Evolutionary conservation across 1,140 invertebrate species (phyloP), one percentile per base, ranked within the genome.

Genomic region (Orchesella cincta): DNA sequence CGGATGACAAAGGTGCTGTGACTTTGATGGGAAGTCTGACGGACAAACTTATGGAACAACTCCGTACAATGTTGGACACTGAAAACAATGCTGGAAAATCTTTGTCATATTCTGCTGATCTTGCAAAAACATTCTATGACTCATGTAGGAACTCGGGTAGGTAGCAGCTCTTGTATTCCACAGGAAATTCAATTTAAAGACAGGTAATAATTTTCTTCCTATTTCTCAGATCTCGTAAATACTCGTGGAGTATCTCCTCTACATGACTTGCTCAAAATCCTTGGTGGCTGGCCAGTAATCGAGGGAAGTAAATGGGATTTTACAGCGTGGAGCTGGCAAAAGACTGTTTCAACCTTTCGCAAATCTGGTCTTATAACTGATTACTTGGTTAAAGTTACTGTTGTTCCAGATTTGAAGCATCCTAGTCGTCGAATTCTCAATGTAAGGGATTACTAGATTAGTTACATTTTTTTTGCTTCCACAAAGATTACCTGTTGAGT

Each of bases 221-320:
- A 31, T 31, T 31, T 67, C n/a, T 5, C 31, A 67, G 62, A 67
- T 31, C 62, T 29, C 31, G 29, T 67, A 29, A 64, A 76, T 18
- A 16, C 71, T 5, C 31, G 81, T 1, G 82, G 81, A 8, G 81
- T 83, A 14, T 71, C 78, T 16, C 84, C 84, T n/a, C 29, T 85
- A 28, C 67, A 75, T 1, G 52, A 79, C 20, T 31, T 86, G 18
- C 34, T 87, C 2, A 77, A 83, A 12, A 74, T 81, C 23, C 52
- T 88, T 29, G 87, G 86, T n/a, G 85, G 86, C 16, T 87, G 86
- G 86, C 86, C 86, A 0, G 84, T 86, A 3, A 64, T 87, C 1
- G 82, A 85, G 29, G 83, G 84, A 0, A 74, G 77, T 0, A 82
- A 77, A 14, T 87, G 86, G 86, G 75, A 81, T 29, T 81, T 75